Base-by-base conservation (phyloP, 1,140 invertebrate genomes). In the Drosophila nebulosa region DNA sequence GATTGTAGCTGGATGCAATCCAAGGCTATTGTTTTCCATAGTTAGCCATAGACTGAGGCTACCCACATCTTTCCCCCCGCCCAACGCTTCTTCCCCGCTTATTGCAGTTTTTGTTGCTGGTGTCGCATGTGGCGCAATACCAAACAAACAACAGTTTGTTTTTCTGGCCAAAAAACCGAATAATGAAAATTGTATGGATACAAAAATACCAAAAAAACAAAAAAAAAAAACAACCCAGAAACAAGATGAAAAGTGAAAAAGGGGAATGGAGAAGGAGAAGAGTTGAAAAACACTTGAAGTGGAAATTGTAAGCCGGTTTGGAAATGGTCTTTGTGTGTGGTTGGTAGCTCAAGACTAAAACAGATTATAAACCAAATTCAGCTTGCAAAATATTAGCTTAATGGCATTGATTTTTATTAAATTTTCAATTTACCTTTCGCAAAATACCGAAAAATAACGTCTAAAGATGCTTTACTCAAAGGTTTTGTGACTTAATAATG, bases 1-100 rank as follows among this genome's bases (percentile, higher is more conserved):
- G 70, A 78, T 81, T 74, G 78, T 74, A 83, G 66, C 79, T 84
- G 79, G 79, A 84, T 84, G 79, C 75, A 78, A 76, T 84, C 79
- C 79, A 84, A 84, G 72, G 79, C 72, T 68, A 84, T 83, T 83
- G 74, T 80, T 80, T 80, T 73, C 64, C 56, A 60, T 78, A 78
- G 71, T 83, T 81, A 78, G 79, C 79, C 69, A 80, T 62, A 69
- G 61, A 53, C 64, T 39, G 42, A 46, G 30, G 51, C 52, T 32
- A 26, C 9, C 58, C 10, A 18, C 39, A 2, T 42, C 39, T 42
- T 14, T 42, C 21, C 46, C 18, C 22, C 36, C 5, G 21, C 39
- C 2, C 36, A 5, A 39, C 14, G 7, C 21, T 27, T 16, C 4
- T 3, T 24, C 16, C 36, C 3, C 14, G 27, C 0, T 10, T 42